Percentiles rank a stretch among this genome's conserved stretches.
phyloP scores from a whole-genome alignment of 2,888 invertebrate genomes.

The Tipula vernalis region DNA sequence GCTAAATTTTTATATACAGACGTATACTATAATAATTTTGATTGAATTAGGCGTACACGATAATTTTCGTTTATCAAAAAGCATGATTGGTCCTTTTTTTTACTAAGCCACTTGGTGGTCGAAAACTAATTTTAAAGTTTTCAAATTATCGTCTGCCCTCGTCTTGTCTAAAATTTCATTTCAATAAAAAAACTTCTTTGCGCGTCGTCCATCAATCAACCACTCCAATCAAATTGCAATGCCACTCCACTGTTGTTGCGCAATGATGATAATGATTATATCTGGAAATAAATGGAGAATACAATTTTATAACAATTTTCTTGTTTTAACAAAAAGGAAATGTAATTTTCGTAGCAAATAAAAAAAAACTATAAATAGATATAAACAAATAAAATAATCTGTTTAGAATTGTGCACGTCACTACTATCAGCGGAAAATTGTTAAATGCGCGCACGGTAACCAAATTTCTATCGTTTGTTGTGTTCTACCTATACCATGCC shows the following conservation, averaged over 20 bases:
- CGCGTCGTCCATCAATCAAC: not conserved
- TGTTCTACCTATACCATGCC: not conserved
- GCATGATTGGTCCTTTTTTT: not conserved
- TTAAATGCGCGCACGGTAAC: not conserved
- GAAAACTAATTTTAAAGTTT: not conserved
- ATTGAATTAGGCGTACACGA: not conserved
- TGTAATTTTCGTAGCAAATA: not conserved
- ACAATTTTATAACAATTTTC: not conserved
- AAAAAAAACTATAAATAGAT: not conserved
- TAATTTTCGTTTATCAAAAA: not conserved
- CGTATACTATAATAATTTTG: not conserved
- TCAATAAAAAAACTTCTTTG: too few relatives aligned
- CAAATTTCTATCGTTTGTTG: not conserved
- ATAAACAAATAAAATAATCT: not conserved
- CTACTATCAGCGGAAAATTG: not conserved
- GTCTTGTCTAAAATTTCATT: too few relatives aligned
- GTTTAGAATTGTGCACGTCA: not conserved
- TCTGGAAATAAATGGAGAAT: not conserved
- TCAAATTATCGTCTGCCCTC: not conserved
- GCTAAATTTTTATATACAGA: not conserved
- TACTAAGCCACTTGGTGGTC: not conserved
- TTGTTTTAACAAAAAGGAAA: not conserved
- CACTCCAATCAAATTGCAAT: not conserved
- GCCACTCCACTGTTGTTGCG: not conserved
- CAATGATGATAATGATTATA: not conserved